Conservation (phyloP, 2,888 invertebrate genomes). For the Polydrusus pterygomalis region DNA sequence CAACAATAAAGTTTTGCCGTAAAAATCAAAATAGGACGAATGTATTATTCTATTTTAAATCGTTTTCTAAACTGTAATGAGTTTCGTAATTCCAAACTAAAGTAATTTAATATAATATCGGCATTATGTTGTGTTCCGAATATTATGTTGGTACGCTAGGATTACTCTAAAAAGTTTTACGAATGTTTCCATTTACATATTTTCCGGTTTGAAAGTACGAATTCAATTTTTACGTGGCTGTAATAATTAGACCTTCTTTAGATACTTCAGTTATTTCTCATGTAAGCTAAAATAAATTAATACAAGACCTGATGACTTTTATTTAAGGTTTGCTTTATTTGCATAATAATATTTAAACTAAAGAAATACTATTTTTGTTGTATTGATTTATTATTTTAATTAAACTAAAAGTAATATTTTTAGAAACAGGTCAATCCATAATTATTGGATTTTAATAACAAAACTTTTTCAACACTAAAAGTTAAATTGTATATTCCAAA, state of each 20-base stretch:
- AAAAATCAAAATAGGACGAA: background rate
- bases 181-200: conserved; percentile 31
- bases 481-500: conserved; percentile 21
- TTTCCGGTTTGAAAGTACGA: conserved; percentile 20
- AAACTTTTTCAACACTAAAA: conserved; percentile 9
- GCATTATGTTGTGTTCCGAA: conserved; percentile 21
- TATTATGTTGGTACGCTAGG: background rate
- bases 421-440: background rate
- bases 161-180: conserved; percentile 15
- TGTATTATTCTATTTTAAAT: conserved; percentile 2
- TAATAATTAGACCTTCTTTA: conserved; percentile 23
- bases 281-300: background rate
- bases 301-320: background rate
- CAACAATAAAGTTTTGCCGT: background rate
- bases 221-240: conserved; percentile 34
- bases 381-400: too few species aligned
- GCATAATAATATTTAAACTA: background rate
- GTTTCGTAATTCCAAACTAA: conserved; percentile 13
- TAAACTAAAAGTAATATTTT: background rate
- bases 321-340: background rate
- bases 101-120: conserved; percentile 17
- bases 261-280: conserved; percentile 16
- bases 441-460: conserved; percentile 3
- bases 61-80: background rate
- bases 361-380: background rate